Conservation (phyloP, 2,888 invertebrate species). For the Tiliacea citrago region DNA sequence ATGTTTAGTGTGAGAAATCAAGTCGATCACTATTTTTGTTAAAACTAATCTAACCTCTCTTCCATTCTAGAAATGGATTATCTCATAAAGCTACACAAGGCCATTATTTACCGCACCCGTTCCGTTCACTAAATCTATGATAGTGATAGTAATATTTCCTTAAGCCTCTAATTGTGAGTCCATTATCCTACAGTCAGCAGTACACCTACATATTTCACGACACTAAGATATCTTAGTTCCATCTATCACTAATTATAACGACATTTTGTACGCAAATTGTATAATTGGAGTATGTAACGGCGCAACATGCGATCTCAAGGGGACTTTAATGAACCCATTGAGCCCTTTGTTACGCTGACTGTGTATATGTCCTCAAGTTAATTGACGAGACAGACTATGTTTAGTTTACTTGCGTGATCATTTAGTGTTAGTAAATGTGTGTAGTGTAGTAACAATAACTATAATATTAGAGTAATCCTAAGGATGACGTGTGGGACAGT, state of each 20-base stretch:
- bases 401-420: slow-evolving; percentile 49
- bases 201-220: not conserved
- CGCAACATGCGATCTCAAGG: slow-evolving; percentile 31
- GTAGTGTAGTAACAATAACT: slow-evolving; percentile 17
- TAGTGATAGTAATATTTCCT: not conserved
- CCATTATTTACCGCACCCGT: not conserved
- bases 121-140: not conserved
- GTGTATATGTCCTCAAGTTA: slow-evolving; percentile 10
- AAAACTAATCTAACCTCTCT: not conserved
- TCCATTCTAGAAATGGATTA: not conserved
- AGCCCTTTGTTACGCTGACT: slow-evolving; percentile 42
- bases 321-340: slow-evolving; percentile 48
- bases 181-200: not conserved
- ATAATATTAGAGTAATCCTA: slow-evolving; percentile 24
- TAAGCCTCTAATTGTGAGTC: not conserved
- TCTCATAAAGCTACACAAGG: not conserved
- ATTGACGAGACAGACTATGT: slow-evolving; percentile 48
- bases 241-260: slow-evolving; percentile 44
- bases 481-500: slow-evolving; percentile 18
- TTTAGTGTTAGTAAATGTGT: slow-evolving; percentile 23
- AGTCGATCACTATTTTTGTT: not conserved
- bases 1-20: no score
- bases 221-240: not conserved
- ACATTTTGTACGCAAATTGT: slow-evolving; percentile 53
- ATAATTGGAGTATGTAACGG: slow-evolving; percentile 44